phyloP scores from a whole-genome alignment of 2,113 vertebrate genomes.

The Hippocampus guttulatus region DNA sequence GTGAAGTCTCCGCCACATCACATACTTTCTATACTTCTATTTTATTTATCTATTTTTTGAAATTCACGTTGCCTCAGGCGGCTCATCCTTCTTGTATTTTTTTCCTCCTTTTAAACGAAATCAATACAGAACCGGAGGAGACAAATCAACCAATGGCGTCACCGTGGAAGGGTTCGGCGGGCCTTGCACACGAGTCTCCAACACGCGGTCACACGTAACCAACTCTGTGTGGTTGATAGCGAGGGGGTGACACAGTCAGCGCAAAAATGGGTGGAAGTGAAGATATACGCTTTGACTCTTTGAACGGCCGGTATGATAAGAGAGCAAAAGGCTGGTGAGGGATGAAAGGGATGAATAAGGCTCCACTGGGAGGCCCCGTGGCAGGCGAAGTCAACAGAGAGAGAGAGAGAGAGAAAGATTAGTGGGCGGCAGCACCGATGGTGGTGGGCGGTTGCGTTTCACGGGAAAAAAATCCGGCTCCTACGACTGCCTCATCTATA shows the following conservation, averaged over 20 bases:
- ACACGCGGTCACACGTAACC: conserved; percentile 43
- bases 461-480: conserved; percentile 61
- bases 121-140: conserved; percentile 68
- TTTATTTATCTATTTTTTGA: conserved; percentile 26
- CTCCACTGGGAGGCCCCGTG: conserved; percentile 60
- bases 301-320: conserved; percentile 55
- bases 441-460: conserved; percentile 37
- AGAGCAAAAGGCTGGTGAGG: conserved; percentile 61
- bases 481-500: conserved; percentile 73
- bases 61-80: conserved; percentile 56
- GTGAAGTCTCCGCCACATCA: conserved; percentile 21
- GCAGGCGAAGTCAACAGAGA: conserved; percentile 44
- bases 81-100: conserved; percentile 70
- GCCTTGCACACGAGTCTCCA: conserved; percentile 27
- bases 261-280: conserved; percentile 41
- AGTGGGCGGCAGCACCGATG: conserved; percentile 32
- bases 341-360: conserved; percentile 65
- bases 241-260: conserved; percentile 3
- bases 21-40: conserved; percentile 3
- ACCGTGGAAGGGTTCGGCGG: conserved; percentile 29
- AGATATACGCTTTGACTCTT: conserved; percentile 62
- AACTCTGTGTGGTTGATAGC: conserved; percentile 14
- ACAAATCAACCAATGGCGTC: conserved; percentile 65
- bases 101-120: conserved; percentile 71
- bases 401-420: conserved; percentile 17